These are phyloP conservation scores for Oscheius sp. DNA, from an alignment of 2,888 invertebrate species.

Conservation along the genomic window DNA sequence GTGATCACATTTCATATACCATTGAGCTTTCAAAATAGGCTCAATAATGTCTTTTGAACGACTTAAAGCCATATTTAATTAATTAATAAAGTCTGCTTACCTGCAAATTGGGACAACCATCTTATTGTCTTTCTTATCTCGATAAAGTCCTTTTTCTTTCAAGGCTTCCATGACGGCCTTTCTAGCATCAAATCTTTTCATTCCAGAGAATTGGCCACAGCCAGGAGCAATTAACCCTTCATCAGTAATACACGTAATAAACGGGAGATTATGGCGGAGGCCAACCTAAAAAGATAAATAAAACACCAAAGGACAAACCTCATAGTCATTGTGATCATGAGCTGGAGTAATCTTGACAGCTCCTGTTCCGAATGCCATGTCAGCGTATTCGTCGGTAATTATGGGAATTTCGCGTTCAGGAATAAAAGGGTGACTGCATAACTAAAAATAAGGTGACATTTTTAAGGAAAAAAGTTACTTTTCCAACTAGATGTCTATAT, in stretches of 20 bases:
- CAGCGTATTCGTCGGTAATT: slow-evolving; percentile 91
- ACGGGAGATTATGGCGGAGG: slow-evolving; percentile 84
- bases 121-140: slow-evolving; percentile 85
- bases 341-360: slow-evolving; percentile 99
- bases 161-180: slow-evolving; percentile 82
- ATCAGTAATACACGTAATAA: slow-evolving; percentile 89
- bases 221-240: slow-evolving; percentile 81
- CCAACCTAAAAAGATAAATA: slow-evolving; percentile 73
- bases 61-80: slow-evolving; percentile 75
- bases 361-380: slow-evolving; percentile 93
- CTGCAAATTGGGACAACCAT: slow-evolving; percentile 90
- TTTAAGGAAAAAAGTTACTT: slow-evolving; percentile 36
- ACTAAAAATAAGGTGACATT: slow-evolving; percentile 74
- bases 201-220: slow-evolving; percentile 62
- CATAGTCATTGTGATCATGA: slow-evolving; percentile 96
- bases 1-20: slow-evolving; percentile 85
- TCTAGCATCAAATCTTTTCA: slow-evolving; percentile 56
- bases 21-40: slow-evolving; percentile 93
- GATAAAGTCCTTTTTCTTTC: slow-evolving; percentile 79
- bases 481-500: slow-evolving; percentile 73
- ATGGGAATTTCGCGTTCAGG: slow-evolving; percentile 85
- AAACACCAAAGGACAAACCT: slow-evolving; percentile 75
- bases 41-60: slow-evolving; percentile 97
- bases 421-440: slow-evolving; percentile 86
- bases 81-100: slow-evolving; percentile 55